These are phyloP conservation scores for Copidosoma floridanum DNA, from an alignment of 1,140 invertebrate species.

Conservation along the genomic window DNA sequence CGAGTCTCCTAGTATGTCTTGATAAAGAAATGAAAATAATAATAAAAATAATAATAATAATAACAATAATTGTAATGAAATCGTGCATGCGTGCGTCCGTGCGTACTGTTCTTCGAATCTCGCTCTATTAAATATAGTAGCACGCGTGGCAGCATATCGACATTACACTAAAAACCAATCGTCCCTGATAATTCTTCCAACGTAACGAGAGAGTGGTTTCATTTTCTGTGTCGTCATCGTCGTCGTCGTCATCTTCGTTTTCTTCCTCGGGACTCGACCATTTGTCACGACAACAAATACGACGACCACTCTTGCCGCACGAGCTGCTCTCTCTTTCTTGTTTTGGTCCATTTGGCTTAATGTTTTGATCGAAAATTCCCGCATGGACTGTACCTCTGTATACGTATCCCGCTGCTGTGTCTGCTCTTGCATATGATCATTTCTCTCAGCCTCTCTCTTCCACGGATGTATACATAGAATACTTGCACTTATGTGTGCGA, in stretches of 20 bases:
- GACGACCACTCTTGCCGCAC: not conserved
- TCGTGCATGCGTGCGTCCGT: not conserved
- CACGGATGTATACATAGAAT: too few species aligned
- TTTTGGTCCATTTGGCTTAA: slow-evolving; percentile 9
- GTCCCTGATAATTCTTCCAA: slow-evolving; percentile 22
- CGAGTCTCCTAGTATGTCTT: not conserved
- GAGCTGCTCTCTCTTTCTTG: too few species aligned
- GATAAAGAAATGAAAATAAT: not conserved
- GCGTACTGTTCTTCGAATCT: not conserved
- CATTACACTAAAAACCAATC: slow-evolving; percentile 21
- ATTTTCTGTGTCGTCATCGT: too few species aligned
- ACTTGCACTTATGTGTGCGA: not conserved
- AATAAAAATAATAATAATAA: not conserved
- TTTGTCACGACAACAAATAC: not conserved
- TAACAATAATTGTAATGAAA: too few species aligned
- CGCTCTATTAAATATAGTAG: not conserved
- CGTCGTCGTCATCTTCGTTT: slow-evolving; percentile 5
- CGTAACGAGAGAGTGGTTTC: too few species aligned
- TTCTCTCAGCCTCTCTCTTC: too few species aligned
- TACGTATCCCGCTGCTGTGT: not conserved
- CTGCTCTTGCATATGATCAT: too few species aligned
- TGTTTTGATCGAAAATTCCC: slow-evolving; percentile 22
- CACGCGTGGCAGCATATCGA: not conserved
- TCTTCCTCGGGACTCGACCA: not conserved
- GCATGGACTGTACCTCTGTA: slow-evolving; percentile 20